Percentiles rank a stretch among this genome's conserved stretches.
phyloP scores from a whole-genome alignment of 2,113 vertebrate species.

The Takifugu flavidus region DNA sequence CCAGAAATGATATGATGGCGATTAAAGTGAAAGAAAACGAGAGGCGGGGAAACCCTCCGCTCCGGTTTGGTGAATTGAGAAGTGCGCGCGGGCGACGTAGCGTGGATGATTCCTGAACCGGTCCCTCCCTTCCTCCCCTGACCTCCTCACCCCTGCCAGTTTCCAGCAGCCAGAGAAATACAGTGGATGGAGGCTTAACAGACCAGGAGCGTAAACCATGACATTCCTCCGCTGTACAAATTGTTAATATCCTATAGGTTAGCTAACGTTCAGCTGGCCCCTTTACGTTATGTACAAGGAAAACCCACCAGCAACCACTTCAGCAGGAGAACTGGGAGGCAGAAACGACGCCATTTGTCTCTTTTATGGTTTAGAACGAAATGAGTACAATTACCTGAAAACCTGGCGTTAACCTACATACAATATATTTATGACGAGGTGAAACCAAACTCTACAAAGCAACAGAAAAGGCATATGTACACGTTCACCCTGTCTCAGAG shows the following conservation, averaged over 20 bases:
- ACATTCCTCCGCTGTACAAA: constrained; percentile 94
- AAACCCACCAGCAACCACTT: constrained; percentile 73
- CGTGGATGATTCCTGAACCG: constrained; percentile 33
- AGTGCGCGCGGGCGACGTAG: constrained; percentile 55
- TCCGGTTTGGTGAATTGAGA: constrained; percentile 39
- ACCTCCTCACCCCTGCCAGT: constrained; percentile 14
- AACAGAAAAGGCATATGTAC: constrained; percentile 89
- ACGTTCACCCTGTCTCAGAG: constrained; percentile 70
- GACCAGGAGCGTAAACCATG: constrained; percentile 85
- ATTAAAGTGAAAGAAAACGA: constrained; percentile 14
- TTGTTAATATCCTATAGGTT: constrained; percentile 84
- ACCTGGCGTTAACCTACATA: constrained; percentile 79
- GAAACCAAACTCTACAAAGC: constrained; percentile 74
- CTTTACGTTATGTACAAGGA: constrained; percentile 87
- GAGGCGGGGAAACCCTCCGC: not conserved
- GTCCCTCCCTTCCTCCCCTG: constrained; percentile 10
- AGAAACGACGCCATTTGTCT: constrained; percentile 67
- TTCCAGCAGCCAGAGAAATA: constrained; percentile 70
- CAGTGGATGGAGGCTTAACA: constrained; percentile 76
- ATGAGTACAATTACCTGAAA: constrained; percentile 74
- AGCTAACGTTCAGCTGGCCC: constrained; percentile 82
- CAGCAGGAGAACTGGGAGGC: constrained; percentile 83
- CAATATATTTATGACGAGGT: constrained; percentile 75
- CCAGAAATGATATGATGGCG: constrained; percentile 10
- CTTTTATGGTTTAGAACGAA: constrained; percentile 73